phyloP scores from a whole-genome alignment of 2,888 invertebrate species.

The Argynnis bischoffii region DNA sequence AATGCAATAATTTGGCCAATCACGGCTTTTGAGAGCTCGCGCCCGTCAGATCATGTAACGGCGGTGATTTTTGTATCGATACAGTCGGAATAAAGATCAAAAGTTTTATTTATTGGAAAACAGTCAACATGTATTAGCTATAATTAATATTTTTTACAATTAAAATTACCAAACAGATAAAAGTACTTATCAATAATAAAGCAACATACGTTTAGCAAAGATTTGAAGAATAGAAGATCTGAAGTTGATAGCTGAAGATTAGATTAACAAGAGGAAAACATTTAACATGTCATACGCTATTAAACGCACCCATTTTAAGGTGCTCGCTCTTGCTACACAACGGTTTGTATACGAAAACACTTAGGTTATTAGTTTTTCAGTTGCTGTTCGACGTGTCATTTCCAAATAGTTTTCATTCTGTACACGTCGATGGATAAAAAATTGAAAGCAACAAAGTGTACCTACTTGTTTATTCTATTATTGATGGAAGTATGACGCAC shows the following conservation, averaged over 20 bases:
- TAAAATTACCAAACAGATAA: too few species aligned
- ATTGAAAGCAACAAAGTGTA: too few species aligned
- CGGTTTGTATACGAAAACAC: neutral
- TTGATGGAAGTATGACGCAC: too few species aligned
- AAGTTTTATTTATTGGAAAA: neutral
- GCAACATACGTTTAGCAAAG: neutral
- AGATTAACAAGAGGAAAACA: neutral
- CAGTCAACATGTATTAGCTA: neutral
- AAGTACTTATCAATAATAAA: too few species aligned
- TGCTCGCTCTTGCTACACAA: neutral
- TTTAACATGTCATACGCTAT: neutral
- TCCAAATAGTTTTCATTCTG: neutral
- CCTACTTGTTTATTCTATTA: too few species aligned
- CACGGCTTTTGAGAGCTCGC: constrained; percentile 6
- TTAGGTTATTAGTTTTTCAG: constrained; percentile 14
- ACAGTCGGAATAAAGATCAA: neutral
- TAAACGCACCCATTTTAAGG: constrained; percentile 3
- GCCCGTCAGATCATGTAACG: constrained; percentile 9
- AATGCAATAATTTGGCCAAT: constrained; percentile 30
- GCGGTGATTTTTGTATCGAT: constrained; percentile 5
- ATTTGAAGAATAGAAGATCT: neutral
- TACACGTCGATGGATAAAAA: too few species aligned
- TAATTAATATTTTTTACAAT: too few species aligned
- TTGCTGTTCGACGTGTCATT: neutral
- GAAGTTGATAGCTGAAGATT: too few species aligned